These are phyloP conservation scores for Gephyroberyx darwinii DNA, from an alignment of 2,797 vertebrate species.

Conservation along the genomic window DNA sequence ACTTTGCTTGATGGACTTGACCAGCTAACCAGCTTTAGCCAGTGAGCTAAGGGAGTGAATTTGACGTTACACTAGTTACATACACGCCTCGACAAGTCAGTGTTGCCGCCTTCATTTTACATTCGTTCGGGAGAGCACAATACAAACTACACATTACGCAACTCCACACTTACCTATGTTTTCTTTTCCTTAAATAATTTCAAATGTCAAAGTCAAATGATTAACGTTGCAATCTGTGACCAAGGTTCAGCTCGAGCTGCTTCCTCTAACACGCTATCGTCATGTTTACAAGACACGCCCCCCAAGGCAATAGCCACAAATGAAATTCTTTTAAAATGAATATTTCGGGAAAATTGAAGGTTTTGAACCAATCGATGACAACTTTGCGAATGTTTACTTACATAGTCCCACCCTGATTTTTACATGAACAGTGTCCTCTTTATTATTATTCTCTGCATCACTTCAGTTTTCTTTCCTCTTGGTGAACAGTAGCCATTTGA, in stretches of 20 bases:
- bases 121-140: background rate
- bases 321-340: constrained; percentile 7
- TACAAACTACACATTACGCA: background rate
- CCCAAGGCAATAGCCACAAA: constrained; percentile 38
- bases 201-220: background rate
- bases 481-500: background rate
- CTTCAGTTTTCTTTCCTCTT: too few relatives aligned
- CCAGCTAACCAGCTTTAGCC: constrained; percentile 44
- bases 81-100: too few relatives aligned
- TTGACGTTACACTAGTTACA: constrained; percentile 18
- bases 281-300: constrained; percentile 53
- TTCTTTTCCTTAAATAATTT: background rate
- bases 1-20: background rate
- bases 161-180: constrained; percentile 20
- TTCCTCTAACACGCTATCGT: constrained; percentile 15
- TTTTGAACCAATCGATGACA: constrained; percentile 32
- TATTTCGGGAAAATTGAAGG: background rate
- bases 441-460: background rate
- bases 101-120: background rate
- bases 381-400: background rate
- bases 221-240: background rate
- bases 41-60: constrained; percentile 9
- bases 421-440: background rate
- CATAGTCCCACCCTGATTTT: background rate
- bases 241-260: constrained; percentile 11